Evolutionary conservation across 2,888 invertebrate genomes (phyloP), one percentile per base, ranked within the genome.

Genomic region (Caenorhabditis sulstoni): DNA sequence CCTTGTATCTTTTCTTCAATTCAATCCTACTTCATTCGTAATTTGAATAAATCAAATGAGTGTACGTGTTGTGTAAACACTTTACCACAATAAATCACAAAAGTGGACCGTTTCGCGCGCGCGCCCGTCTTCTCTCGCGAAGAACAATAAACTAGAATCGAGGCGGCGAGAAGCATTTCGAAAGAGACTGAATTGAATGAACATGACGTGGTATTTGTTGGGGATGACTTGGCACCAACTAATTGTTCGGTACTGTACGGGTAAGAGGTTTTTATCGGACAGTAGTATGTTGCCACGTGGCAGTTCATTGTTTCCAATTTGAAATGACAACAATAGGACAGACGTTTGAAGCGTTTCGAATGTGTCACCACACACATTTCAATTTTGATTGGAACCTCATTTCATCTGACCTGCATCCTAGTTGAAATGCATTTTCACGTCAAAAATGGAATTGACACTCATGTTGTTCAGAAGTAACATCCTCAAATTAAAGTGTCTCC

Each of bases 41-140:
- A 50, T 76, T 68, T 68, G 58, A 66, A 78, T 61, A 66, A 77
- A 77, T 70, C 59, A 77, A 65, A 65, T 70, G 66, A 71, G 44
- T 65, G 55, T 71, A 70, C 49, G 67, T 77, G 66, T 78, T 78
- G 78, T 78, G 78, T 78, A 78, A 78, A 78, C 78, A 78, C 71
- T 71, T 77, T 77, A 77, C 78, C 71, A 78, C 62, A 71, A 78
- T 78, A 78, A 78, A 78, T 78, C 78, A 78, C 77, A 49, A 68
- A 76, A 76, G 76, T 76, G 76, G 76, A 76, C 68, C 76, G 76
- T 67, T 66, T 75, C 74, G 67, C 64, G 73, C 59, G 49, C 57
- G 47, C 55, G 29, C 53, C 70, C 58, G 47, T 55, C 57, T 23
- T 16, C 29, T 29, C 18, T 16, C 41, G 35, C 18, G 58, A 58